A percentile compares a stretch with the other conserved stretches of the same genome.
Evolutionary conservation across 2,113 vertebrate species (phyloP).

Genomic region (Rana temporaria): DNA sequence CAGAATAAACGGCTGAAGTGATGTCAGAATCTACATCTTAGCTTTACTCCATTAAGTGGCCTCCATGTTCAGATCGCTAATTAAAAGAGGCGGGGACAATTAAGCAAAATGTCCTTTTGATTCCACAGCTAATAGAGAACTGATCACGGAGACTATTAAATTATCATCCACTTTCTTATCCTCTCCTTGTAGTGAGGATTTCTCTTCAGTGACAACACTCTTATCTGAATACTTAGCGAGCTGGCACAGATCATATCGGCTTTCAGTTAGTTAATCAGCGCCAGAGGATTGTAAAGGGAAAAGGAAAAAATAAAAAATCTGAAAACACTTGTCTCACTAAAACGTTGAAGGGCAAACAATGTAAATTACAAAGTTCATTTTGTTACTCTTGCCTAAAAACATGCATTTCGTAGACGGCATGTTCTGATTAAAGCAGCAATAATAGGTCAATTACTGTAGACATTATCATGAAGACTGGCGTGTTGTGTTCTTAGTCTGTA

Average conservation of each 20-base stretch:
- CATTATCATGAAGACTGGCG: background rate
- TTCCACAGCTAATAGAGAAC: slow-evolving; percentile 21
- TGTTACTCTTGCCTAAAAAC: slow-evolving; percentile 10
- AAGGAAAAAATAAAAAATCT: background rate
- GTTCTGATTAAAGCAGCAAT: slow-evolving; percentile 26
- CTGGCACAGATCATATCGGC: background rate
- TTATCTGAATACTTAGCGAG: slow-evolving; percentile 31
- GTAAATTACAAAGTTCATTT: slow-evolving; percentile 37
- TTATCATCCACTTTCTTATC: slow-evolving; percentile 28
- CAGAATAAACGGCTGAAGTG: background rate
- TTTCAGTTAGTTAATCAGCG: slow-evolving; percentile 3
- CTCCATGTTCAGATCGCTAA: background rate
- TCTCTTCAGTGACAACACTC: background rate
- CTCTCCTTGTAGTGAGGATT: background rate
- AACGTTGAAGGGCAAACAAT: background rate
- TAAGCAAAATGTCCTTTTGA: slow-evolving; percentile 20
- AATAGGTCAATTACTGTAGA: slow-evolving; percentile 19
- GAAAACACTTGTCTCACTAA: background rate
- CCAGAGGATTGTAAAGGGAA: background rate
- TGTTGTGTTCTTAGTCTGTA: slow-evolving; percentile 4
- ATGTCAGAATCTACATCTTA: background rate
- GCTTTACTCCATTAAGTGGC: background rate
- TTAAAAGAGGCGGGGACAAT: slow-evolving; percentile 27
- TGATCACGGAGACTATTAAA: slow-evolving; percentile 29
- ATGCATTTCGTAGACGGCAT: background rate